phyloP scores from a whole-genome alignment of 1,140 invertebrate genomes.

The Leptinotarsa defecta region DNA sequence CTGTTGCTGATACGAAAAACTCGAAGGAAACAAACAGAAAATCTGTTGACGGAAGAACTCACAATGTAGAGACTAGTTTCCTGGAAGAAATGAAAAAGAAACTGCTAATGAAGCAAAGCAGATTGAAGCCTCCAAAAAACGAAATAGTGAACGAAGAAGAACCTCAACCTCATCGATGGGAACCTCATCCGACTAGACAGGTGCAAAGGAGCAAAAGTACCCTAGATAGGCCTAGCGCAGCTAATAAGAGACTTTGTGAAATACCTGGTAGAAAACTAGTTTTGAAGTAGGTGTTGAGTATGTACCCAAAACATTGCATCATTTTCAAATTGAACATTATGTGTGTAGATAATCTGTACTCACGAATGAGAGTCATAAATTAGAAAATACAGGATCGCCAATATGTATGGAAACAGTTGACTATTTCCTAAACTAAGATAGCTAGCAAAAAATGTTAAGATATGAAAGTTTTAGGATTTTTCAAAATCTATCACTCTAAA shows the following conservation, averaged over 20 bases:
- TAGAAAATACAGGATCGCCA: too few species aligned
- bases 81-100: conserved; percentile 6
- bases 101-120: neutral
- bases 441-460: too few species aligned
- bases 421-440: too few species aligned
- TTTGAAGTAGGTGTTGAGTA: too few species aligned
- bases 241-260: neutral
- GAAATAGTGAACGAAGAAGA: neutral
- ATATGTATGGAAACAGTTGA: too few species aligned
- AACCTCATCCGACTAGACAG: neutral
- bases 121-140: neutral
- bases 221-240: neutral
- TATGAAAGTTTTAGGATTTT: too few species aligned
- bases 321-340: too few species aligned
- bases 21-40: neutral
- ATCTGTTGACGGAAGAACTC: neutral
- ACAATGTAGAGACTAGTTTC: neutral
- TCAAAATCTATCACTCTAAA: too few species aligned
- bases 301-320: too few species aligned
- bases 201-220: conserved; percentile 20
- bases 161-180: neutral
- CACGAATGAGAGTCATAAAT: too few species aligned
- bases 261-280: neutral
- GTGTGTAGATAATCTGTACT: too few species aligned
- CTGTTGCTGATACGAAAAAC: neutral